Conservation (phyloP, 2,113 vertebrate genomes). For the Pollachius pollachius region DNA sequence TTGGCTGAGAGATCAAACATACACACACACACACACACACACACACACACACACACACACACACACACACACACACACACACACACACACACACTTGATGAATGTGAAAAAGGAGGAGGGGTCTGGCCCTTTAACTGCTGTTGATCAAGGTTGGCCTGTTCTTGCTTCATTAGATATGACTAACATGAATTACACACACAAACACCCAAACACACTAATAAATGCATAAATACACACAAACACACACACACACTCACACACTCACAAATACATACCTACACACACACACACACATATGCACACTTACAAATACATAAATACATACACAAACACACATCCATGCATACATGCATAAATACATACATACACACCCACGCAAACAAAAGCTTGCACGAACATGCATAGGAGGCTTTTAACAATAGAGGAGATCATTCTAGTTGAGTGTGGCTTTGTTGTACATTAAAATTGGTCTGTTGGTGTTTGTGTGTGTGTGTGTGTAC, state of each 20-base stretch:
- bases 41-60: constrained; percentile 86
- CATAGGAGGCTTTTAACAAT: constrained; percentile 30
- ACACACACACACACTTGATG: constrained; percentile 87
- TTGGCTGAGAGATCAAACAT: constrained; percentile 97
- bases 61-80: constrained; percentile 86
- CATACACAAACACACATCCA: background rate
- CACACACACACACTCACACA: background rate
- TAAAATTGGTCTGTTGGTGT: background rate
- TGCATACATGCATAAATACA: background rate
- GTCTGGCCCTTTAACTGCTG: constrained; percentile 73
- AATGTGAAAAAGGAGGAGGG: constrained; percentile 82
- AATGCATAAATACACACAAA: background rate
- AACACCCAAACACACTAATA: constrained; percentile 26
- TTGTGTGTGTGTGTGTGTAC: constrained; percentile 13
- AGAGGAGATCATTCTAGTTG: constrained; percentile 24
- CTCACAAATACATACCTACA: no score
- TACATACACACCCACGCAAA: no score
- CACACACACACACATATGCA: constrained; percentile 19
- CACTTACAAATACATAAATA: constrained; percentile 5
- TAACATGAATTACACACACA: constrained; percentile 50
- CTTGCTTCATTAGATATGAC: constrained; percentile 84
- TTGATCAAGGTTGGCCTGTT: constrained; percentile 89
- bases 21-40: constrained; percentile 80
- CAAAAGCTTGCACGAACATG: constrained; percentile 1
- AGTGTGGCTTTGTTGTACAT: constrained; percentile 19